Percentiles rank a stretch among this genome's conserved stretches.
These are phyloP conservation scores for Tenebrio molitor DNA, from an alignment of 1,140 invertebrate species.

Conservation along the genomic window DNA sequence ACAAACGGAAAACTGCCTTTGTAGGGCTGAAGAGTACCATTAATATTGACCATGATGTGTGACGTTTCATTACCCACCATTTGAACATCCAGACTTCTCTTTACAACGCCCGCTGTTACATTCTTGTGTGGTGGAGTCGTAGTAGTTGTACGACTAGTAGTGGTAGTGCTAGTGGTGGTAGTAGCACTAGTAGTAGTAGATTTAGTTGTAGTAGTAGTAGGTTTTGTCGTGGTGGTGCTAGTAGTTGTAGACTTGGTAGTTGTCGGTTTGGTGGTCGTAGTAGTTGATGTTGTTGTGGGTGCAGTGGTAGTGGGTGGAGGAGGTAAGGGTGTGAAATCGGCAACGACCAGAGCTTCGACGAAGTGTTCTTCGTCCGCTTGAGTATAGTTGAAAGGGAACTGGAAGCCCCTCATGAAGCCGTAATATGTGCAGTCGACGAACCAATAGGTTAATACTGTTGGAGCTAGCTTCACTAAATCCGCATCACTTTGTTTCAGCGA, in stretches of 20 bases:
- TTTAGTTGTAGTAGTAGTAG: constrained; percentile 45
- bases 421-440: constrained; percentile 82
- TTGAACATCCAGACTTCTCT: constrained; percentile 31
- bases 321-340: constrained; percentile 74
- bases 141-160: constrained; percentile 43
- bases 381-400: constrained; percentile 75
- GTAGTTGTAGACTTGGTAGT: constrained; percentile 57
- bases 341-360: constrained; percentile 79
- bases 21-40: constrained; percentile 56
- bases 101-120: background rate
- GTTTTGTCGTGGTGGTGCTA: constrained; percentile 54
- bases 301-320: constrained; percentile 73
- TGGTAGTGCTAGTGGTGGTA: constrained; percentile 45
- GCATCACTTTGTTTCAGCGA: constrained; percentile 72
- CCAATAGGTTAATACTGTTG: constrained; percentile 79
- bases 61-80: constrained; percentile 30
- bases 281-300: constrained; percentile 69
- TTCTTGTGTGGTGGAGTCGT: constrained; percentile 47
- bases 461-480: constrained; percentile 74
- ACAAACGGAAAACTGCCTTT: constrained; percentile 68
- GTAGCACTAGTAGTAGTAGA: constrained; percentile 57
- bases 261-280: constrained; percentile 53
- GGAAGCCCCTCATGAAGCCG: constrained; percentile 73
- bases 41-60: constrained; percentile 52
- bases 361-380: constrained; percentile 72